Base-by-base conservation (phyloP, 2,113 vertebrate species). In the Prunella fulvescens region DNA sequence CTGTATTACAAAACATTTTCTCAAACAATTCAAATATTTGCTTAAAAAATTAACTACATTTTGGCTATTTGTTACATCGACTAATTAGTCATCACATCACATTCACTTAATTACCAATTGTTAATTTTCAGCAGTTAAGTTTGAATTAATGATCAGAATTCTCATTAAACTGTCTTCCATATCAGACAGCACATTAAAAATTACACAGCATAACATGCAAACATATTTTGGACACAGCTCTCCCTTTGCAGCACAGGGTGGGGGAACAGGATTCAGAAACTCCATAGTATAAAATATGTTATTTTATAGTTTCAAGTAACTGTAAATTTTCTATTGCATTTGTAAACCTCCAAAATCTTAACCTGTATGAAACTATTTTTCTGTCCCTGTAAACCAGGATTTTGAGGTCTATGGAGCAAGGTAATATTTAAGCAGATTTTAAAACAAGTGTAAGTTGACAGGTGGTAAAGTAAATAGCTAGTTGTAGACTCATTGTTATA, bases 31-130 rank as follows among this genome's bases (percentile, higher is more conserved):
- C n/a, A 92, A 71, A 77, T 85, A 91, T 87, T 88, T 84, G 12
- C 83, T 83, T 56, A 26, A 64, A 91, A 96, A 95, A 86, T 28
- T 61, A 82, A 54, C 37, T 74, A 48, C 35, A 42, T 81, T 93
- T 90, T 54, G 35, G 39, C 72, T 92, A 42, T 86, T 82, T 88
- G 33, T 80, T 85, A 72, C 51, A 88, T 57, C n/a, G 81, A 62
- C 33, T 95, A 96, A 87, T 97, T 91, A 95, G 50, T 60, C 73
- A 80, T 65, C 72, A 91, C 74, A 91, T 87, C 83, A 87, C 72
- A 87, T 93, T 93, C 74, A 87, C 58, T 94, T 96, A 97, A 96
- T 96, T 93, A 94, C 29, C 44, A 88, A 69, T 81, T 94, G 70
- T 91, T 95, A 42, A 79, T 70, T 94, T 96, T 66, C 80, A 91